Conservation (phyloP, 2,113 vertebrate genomes). For the Mormoops blainvillei region DNA sequence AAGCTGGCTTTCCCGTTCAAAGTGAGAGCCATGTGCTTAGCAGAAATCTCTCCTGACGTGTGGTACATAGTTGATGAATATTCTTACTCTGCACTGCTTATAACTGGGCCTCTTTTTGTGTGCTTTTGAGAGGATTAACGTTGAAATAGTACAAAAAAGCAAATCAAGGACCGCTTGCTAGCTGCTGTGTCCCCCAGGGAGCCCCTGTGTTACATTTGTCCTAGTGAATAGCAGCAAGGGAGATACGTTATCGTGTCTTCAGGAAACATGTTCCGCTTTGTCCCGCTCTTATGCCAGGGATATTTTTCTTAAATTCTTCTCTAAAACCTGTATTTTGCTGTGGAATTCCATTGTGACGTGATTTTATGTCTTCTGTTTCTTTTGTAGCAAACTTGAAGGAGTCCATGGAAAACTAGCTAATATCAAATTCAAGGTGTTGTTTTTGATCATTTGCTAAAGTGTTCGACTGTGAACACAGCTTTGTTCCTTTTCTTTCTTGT, state of each 20-base stretch:
- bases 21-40: not conserved
- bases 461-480: not conserved
- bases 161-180: not conserved
- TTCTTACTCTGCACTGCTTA: not conserved
- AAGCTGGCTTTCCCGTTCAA: not conserved
- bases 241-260: not conserved
- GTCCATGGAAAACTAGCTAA: not conserved
- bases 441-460: not conserved
- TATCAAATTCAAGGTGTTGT: not conserved
- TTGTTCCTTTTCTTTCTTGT: not conserved
- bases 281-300: not conserved
- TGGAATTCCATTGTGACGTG: not conserved
- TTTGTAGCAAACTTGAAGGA: not conserved
- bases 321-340: not conserved
- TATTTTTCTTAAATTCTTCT: not conserved
- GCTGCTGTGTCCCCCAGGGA: not conserved
- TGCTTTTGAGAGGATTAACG: not conserved
- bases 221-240: not conserved
- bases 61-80: not conserved
- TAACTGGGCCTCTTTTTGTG: not conserved
- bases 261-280: not conserved
- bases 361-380: constrained; percentile 2
- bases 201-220: not conserved
- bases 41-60: not conserved
- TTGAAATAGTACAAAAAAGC: not conserved